Base-by-base conservation (phyloP, 1,140 invertebrate genomes). In the Drosophila biarmipes region DNA sequence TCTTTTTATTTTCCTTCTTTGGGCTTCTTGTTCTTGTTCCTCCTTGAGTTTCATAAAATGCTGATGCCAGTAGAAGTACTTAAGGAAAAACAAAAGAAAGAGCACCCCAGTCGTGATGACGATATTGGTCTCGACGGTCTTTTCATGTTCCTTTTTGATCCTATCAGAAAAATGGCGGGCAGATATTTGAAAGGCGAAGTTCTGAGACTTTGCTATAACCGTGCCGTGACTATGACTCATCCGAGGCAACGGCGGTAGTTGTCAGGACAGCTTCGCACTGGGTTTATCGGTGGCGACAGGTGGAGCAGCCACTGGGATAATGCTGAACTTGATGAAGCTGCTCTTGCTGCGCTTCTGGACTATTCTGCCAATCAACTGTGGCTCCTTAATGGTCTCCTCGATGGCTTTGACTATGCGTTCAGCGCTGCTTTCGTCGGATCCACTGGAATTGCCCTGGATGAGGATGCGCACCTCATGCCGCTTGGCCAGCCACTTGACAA, bases 401-500 rank as follows among this genome's bases (percentile, higher is more conserved):
- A 95, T 92, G 24, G 86, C 81, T 75, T 95, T 90, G 1, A 87
- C 56, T 42, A 91, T 90, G n/a, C 68, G 73, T 10, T 91, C 94
- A 67, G 90, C 81, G 84, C 92, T 93, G 66, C 91, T 91, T 58
- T 93, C 92, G 56, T 92, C 92, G 17, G 82, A 78, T 55, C 93
- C 92, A 11, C 62, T 75, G 6, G 48, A 17, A 51, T n/a, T 69
- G 15, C 93, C 92, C 64, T 92, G 92, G 42, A 96, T 93, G 4
- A 94, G 73, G 35, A 96, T 86, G 80, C 93, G 93, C 15, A 96
- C 93, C 86, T 94, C 93, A 91, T 94, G 93, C 0, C 91, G 92
- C 73, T 96, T 96, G 3, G 90, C 87, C 15, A 96, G 78, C 87
- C 95, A 93, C 86, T 94, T 95, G n/a, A 82, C 58, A 27, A 95